A percentile compares a stretch with the other conserved stretches of the same genome.
These are phyloP conservation scores for Heliangelus exortis DNA, from an alignment of 2,797 vertebrate genomes.

Conservation along the genomic window DNA sequence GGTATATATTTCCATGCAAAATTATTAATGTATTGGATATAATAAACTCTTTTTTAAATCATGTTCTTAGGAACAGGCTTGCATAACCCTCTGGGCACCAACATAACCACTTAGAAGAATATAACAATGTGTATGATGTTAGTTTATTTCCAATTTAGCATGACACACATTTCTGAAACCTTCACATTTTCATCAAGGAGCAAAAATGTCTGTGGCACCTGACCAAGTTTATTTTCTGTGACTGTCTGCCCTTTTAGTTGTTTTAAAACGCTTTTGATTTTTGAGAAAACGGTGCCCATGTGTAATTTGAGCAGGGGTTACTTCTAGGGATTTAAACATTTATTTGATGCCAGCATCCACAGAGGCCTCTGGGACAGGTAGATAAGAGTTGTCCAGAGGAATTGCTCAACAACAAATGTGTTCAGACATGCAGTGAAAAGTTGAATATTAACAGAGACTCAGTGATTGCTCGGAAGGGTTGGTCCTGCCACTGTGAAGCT, in stretches of 20 bases:
- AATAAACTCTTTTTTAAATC: background rate
- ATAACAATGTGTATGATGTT: background rate
- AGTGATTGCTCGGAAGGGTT: slow-evolving; percentile 44
- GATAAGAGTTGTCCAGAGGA: slow-evolving; percentile 73
- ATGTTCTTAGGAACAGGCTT: background rate
- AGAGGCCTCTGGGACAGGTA: slow-evolving; percentile 21
- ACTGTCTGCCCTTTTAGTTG: background rate
- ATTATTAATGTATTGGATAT: background rate
- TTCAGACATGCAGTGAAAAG: slow-evolving; percentile 44
- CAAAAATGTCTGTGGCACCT: background rate
- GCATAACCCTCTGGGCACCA: background rate
- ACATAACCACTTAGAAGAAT: background rate
- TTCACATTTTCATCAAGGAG: background rate
- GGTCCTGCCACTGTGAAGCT: background rate
- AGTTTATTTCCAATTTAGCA: background rate
- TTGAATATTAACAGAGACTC: slow-evolving; percentile 77
- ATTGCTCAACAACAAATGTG: slow-evolving; percentile 75
- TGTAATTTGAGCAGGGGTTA: slow-evolving; percentile 43
- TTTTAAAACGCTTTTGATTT: background rate
- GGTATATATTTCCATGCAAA: background rate
- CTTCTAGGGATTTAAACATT: background rate
- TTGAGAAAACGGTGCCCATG: slow-evolving; percentile 47
- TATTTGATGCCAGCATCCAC: slow-evolving; percentile 38
- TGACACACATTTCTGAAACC: background rate
- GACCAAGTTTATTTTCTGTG: background rate